Evolutionary conservation across 2,113 vertebrate species (phyloP), one percentile per base, ranked within the genome.

Genomic region (Corythaixoides concolor): DNA sequence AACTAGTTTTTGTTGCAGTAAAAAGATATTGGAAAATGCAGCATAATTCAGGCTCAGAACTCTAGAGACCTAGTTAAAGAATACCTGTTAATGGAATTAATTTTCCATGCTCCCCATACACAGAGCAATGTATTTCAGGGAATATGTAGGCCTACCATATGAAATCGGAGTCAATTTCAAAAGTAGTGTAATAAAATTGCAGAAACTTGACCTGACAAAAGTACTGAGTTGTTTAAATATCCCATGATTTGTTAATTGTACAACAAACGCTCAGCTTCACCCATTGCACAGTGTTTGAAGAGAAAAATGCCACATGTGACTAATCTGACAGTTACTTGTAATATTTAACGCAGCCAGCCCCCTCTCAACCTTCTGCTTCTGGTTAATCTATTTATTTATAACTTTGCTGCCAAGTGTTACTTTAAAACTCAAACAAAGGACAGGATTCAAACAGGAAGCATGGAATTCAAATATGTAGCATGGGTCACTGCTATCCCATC

Each of bases 11-110:
- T 83, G 86, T 88, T 89, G 53, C n/a, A 95, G 95, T 93, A 45
- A 96, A 95, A 91, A 68, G 39, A 73, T 72, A 87, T 60, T 79
- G 74, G 75, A 72, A 95, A 97, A 94, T 58, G 49, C 77, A 85
- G 77, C 23, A 59, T 90, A 86, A 96, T 87, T 84, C 92, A 94
- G 86, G 73, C 84, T 87, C 55, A 79, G 76, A 68, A 64, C 94
- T 92, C 88, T n/a, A 0, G 49, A 89, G 90, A 92, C 73, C 80
- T 56, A 85, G 43, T 81, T 90, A 89, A 75, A 90, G 49, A 79
- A 95, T 89, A 97, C 89, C 89, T 97, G 90, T 92, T 96, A 96
- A 94, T 95, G 58, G 90, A 92, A 95, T 95, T 93, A 89, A 91
- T 93, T 94, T 93, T 89, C 85, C 62, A 93, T 87, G 90, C 86